Percentiles rank a stretch among this genome's conserved stretches.
Evolutionary conservation across 2,888 invertebrate species (phyloP).

Genomic region (Drosophila seclusa): DNA sequence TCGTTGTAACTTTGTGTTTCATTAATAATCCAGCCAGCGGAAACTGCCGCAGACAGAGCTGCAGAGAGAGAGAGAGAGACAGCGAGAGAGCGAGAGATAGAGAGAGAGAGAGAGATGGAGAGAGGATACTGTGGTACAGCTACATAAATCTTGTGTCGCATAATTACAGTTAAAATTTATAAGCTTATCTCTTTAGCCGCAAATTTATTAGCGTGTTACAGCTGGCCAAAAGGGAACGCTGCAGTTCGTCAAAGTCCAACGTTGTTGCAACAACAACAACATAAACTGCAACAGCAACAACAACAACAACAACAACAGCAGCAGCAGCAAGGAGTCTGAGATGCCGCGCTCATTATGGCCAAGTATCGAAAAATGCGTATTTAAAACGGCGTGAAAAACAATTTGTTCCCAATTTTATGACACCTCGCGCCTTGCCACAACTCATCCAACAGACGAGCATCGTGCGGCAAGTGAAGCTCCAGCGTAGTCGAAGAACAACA

Average conservation of each 20-base stretch:
- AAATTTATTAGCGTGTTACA: conserved; percentile 79
- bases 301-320: neutral
- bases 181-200: conserved; percentile 82
- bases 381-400: conserved; percentile 83
- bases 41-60: neutral
- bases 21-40: conserved; percentile 67
- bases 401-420: conserved; percentile 83
- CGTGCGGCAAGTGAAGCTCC: conserved; percentile 43
- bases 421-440: conserved; percentile 72
- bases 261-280: conserved; percentile 49
- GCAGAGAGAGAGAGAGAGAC: conserved; percentile 1
- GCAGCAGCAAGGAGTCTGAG: conserved; percentile 2
- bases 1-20: conserved; percentile 77
- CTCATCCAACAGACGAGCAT: conserved; percentile 58
- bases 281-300: neutral
- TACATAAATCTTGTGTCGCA: conserved; percentile 80
- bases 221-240: conserved; percentile 32
- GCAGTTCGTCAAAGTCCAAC: conserved; percentile 74
- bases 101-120: conserved; percentile 3
- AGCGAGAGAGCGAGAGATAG: neutral
- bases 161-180: conserved; percentile 82
- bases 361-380: conserved; percentile 80
- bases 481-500: neutral
- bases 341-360: conserved; percentile 70
- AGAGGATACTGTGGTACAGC: conserved; percentile 18